phyloP scores from a whole-genome alignment of 2,797 vertebrate species.

The Botia kubotai region DNA sequence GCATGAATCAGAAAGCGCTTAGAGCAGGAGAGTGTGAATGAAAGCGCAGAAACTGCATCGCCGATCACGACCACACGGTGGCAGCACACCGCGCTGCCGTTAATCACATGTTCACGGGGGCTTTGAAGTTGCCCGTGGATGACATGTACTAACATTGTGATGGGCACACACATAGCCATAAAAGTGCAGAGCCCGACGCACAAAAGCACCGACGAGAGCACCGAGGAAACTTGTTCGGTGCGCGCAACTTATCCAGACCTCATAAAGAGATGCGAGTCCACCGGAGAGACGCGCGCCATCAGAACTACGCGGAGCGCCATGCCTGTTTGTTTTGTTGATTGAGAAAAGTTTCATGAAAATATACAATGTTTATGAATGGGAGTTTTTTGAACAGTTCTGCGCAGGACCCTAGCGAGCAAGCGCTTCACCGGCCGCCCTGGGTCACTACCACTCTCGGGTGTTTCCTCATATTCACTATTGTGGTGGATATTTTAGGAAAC shows the following conservation, averaged over 20 bases:
- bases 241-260: conserved; percentile 38
- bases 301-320: conserved; percentile 41
- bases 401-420: conserved; percentile 70
- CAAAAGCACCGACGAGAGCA: conserved; percentile 53
- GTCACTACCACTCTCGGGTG: conserved; percentile 86
- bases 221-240: conserved; percentile 58
- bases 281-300: conserved; percentile 58
- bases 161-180: conserved; percentile 70
- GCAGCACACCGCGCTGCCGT: conserved; percentile 58
- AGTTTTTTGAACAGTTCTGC: conserved; percentile 84
- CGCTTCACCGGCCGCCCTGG: conserved; percentile 83
- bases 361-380: conserved; percentile 84
- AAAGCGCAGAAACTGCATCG: conserved; percentile 12
- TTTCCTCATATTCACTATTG: conserved; percentile 92
- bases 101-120: conserved; percentile 71
- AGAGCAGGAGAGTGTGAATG: conserved; percentile 52
- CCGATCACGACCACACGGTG: conserved; percentile 63
- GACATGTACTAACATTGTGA: conserved; percentile 77
- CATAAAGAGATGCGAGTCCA: conserved; percentile 64
- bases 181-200: conserved; percentile 66
- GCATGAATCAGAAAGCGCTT: conserved; percentile 49
- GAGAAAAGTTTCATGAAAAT: conserved; percentile 70
- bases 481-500: conserved; percentile 93
- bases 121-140: conserved; percentile 70
- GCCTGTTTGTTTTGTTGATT: conserved; percentile 62